Conservation (phyloP, 2,888 invertebrate genomes). For the Esperia sulphurella region DNA sequence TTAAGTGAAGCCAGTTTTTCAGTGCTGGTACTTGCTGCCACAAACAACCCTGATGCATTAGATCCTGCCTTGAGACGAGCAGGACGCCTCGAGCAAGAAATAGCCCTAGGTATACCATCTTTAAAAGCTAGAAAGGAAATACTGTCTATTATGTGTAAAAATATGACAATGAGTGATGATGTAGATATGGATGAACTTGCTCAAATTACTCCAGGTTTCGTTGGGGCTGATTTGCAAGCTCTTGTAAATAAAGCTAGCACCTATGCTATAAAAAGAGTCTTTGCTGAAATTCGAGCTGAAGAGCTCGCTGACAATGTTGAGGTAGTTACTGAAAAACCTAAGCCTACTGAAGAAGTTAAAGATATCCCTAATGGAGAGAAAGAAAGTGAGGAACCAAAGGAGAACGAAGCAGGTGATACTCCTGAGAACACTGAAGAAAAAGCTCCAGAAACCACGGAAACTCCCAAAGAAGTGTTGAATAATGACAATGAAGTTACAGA, state of each 20-base stretch:
- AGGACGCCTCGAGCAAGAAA: conserved; percentile 96
- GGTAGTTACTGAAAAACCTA: conserved; percentile 18
- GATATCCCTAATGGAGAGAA: conserved; percentile 64
- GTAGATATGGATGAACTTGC: conserved; percentile 88
- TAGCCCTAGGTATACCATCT: conserved; percentile 95
- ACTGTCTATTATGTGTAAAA: conserved; percentile 83
- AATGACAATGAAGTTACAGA: conserved; percentile 20
- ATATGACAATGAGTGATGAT: conserved; percentile 83
- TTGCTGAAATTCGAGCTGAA: conserved; percentile 49
- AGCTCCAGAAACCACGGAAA: conserved; percentile 24
- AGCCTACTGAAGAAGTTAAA: conserved; percentile 33
- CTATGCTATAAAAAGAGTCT: conserved; percentile 86
- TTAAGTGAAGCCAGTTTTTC: conserved; percentile 74
- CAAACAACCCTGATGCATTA: conserved; percentile 94
- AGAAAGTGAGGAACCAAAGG: conserved; percentile 32
- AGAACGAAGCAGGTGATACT: conserved; percentile 29
- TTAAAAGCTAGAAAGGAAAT: conserved; percentile 90
- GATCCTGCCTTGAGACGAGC: conserved; percentile 95
- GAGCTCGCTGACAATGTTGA: conserved; percentile 21
- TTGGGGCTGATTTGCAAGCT: conserved; percentile 95
- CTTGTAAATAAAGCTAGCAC: conserved; percentile 93
- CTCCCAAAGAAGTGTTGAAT: conserved; percentile 23
- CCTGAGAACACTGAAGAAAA: conserved; percentile 23
- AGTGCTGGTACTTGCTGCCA: conserved; percentile 95
- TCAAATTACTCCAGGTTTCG: conserved; percentile 95